phyloP scores from a whole-genome alignment of 2,797 vertebrate genomes.

The Telmatherina bonti region DNA sequence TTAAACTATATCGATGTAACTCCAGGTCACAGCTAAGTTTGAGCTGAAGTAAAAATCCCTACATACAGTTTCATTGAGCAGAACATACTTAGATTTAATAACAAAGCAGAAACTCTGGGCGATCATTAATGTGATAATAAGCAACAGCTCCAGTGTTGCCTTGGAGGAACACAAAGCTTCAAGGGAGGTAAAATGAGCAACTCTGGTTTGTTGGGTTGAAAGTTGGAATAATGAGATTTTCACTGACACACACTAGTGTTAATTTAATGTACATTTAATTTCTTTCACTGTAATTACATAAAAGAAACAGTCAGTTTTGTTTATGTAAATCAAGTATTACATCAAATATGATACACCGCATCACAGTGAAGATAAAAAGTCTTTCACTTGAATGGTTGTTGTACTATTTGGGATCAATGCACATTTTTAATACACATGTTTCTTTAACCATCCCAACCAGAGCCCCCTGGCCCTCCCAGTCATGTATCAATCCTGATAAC shows the following conservation, averaged over 20 bases:
- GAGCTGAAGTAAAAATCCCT: conserved; percentile 5
- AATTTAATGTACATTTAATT: not conserved
- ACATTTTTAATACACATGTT: not conserved
- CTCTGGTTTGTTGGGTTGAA: not conserved
- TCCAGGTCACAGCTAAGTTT: conserved; percentile 11
- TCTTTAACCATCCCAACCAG: conserved; percentile 56
- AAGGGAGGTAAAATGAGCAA: conserved; percentile 1
- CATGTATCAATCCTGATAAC: conserved; percentile 78
- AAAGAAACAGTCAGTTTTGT: not conserved
- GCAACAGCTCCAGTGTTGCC: not conserved
- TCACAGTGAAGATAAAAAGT: not conserved
- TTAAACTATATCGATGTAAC: conserved; percentile 16
- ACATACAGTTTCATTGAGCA: conserved; percentile 7
- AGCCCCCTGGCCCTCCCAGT: conserved; percentile 74
- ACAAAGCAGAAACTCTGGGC: conserved; percentile 5
- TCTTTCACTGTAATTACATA: not conserved
- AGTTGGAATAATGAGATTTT: not conserved
- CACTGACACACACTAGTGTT: not conserved
- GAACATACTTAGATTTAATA: conserved; percentile 15
- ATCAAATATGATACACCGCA: not conserved
- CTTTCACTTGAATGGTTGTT: not conserved
- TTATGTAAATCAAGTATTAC: not conserved
- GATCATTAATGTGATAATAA: not conserved
- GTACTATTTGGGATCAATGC: not conserved
- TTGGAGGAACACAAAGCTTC: not conserved